Conservation (phyloP, 1,140 invertebrate species). For the Amyelois transitella region DNA sequence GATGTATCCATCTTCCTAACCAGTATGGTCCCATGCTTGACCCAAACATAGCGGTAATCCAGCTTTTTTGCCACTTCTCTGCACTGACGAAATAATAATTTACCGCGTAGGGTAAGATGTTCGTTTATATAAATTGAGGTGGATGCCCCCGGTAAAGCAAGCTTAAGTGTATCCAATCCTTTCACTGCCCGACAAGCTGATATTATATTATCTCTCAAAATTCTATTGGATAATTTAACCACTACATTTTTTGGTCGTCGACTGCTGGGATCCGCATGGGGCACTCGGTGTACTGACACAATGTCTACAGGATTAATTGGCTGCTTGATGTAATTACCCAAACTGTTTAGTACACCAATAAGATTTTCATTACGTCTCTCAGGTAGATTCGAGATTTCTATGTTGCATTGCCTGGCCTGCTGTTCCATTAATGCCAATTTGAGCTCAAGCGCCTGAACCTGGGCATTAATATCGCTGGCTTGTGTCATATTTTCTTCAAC, state of each 20-base stretch:
- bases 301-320: background rate
- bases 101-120: background rate
- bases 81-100: background rate
- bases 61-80: background rate
- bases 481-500: too few species aligned
- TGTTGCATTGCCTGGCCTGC: background rate
- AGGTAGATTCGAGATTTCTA: background rate
- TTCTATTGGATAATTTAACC: background rate
- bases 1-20: background rate
- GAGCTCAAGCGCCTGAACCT: background rate
- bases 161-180: background rate
- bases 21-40: background rate
- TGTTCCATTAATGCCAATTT: background rate
- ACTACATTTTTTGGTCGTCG: background rate
- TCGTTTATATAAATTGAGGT: background rate
- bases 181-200: background rate
- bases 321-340: background rate
- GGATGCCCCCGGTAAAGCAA: background rate
- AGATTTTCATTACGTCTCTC: background rate
- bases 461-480: background rate
- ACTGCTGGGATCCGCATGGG: background rate
- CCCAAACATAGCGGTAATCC: background rate
- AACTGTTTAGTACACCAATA: background rate
- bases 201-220: background rate
- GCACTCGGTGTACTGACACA: background rate